These are phyloP conservation scores for Perca fluviatilis DNA, from an alignment of 2,113 vertebrate species.

Conservation along the genomic window DNA sequence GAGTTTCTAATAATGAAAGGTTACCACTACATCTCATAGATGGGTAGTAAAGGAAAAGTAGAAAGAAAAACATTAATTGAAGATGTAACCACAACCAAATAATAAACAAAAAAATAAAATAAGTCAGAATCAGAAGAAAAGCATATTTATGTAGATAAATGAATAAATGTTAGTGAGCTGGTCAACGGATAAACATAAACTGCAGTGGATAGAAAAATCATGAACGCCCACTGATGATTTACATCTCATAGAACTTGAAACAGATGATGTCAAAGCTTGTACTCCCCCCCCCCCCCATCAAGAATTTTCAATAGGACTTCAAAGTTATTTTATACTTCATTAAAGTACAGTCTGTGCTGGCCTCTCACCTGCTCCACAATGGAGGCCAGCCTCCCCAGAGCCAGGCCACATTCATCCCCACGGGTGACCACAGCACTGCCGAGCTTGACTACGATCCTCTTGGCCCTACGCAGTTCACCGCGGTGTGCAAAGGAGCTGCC, in stretches of 20 bases:
- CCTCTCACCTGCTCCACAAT: constrained; percentile 96
- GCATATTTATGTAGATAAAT: too few relatives aligned
- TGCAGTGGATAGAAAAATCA: neutral
- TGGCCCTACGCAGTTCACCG: constrained; percentile 93
- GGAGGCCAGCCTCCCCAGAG: constrained; percentile 94
- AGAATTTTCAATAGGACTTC: neutral
- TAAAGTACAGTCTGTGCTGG: neutral
- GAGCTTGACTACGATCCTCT: constrained; percentile 96
- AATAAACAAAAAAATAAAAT: neutral
- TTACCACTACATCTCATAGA: neutral
- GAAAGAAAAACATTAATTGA: neutral
- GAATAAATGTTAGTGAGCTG: neutral
- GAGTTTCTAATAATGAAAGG: neutral
- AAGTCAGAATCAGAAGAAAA: neutral
- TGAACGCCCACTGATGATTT: neutral
- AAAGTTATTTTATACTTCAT: neutral
- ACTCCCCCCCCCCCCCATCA: neutral
- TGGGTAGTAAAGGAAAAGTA: neutral
- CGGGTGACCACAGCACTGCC: constrained; percentile 97
- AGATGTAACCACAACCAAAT: neutral
- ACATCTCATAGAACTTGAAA: neutral
- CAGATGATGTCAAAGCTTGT: neutral
- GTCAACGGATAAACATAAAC: neutral
- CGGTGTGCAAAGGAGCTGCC: constrained; percentile 93
- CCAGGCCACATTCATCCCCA: constrained; percentile 96